phyloP scores from a whole-genome alignment of 2,113 vertebrate species.

The Stomatorhinus ivindoensis region DNA sequence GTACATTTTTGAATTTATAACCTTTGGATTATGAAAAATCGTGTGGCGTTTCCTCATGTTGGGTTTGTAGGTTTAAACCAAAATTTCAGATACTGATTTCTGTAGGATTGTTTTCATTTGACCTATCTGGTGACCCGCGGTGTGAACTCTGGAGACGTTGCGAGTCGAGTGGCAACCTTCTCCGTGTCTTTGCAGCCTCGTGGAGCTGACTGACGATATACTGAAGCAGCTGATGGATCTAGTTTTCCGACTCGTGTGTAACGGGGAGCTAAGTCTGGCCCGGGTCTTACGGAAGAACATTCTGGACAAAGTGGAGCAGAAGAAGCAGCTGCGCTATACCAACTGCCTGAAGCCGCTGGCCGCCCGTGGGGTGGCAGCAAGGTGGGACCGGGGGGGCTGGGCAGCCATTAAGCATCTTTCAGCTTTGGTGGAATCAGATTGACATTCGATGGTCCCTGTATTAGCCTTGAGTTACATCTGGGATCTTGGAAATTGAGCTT shows the following conservation, averaged over 20 bases:
- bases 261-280: constrained; percentile 89
- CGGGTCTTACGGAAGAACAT: constrained; percentile 92
- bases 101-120: not conserved
- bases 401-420: too few relatives aligned
- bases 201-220: constrained; percentile 93
- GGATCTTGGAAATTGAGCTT: too few relatives aligned
- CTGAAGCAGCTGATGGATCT: constrained; percentile 93
- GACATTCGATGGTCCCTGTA: not conserved
- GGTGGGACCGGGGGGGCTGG: constrained; percentile 53
- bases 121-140: not conserved
- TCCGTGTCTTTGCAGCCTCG: constrained; percentile 61
- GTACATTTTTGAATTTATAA: not conserved
- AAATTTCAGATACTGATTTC: not conserved
- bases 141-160: not conserved
- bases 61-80: not conserved
- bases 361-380: constrained; percentile 85
- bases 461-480: not conserved
- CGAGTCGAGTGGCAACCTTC: not conserved
- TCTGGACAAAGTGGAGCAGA: constrained; percentile 93
- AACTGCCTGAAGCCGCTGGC: constrained; percentile 86
- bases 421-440: not conserved
- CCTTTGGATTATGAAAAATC: not conserved
- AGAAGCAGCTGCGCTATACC: constrained; percentile 78
- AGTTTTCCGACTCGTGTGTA: constrained; percentile 89
- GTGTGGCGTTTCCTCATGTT: not conserved